Conservation (phyloP, 2,888 invertebrate genomes). For the Agriotes lineatus region DNA sequence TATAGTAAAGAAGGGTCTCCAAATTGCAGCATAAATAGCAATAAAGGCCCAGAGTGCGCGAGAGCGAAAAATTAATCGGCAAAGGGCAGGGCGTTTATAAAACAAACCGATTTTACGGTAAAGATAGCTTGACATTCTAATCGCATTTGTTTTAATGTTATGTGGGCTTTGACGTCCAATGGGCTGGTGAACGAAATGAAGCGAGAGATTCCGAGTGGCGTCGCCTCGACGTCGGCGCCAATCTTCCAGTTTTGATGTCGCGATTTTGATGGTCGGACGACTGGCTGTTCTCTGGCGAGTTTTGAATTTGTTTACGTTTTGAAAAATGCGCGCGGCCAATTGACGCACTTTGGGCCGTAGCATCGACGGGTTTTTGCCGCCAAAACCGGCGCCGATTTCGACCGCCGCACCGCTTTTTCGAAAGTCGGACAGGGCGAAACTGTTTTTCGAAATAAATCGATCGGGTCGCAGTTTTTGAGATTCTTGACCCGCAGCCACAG, state of each 20-base stretch:
- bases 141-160: conserved; percentile 43
- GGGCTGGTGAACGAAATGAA: conserved; percentile 42
- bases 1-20: no score
- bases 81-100: neutral
- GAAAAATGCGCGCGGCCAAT: conserved; percentile 28
- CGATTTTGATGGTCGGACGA: conserved; percentile 43
- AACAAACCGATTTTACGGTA: conserved; percentile 4
- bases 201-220: conserved; percentile 55
- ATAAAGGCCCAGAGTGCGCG: neutral
- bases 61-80: neutral
- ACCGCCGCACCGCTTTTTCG: neutral
- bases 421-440: neutral
- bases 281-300: conserved; percentile 29
- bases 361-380: neutral
- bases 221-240: conserved; percentile 57
- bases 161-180: conserved; percentile 46
- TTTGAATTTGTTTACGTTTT: conserved; percentile 38
- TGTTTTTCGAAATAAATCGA: neutral
- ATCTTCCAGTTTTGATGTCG: conserved; percentile 55
- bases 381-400: neutral
- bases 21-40: neutral
- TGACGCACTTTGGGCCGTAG: conserved; percentile 1
- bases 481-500: neutral
- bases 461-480: neutral
- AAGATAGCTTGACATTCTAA: conserved; percentile 23